Percentiles rank a stretch among this genome's conserved stretches.
Conservation (phyloP, 2,113 vertebrate genomes). For the Glaucidium brasilianum region DNA sequence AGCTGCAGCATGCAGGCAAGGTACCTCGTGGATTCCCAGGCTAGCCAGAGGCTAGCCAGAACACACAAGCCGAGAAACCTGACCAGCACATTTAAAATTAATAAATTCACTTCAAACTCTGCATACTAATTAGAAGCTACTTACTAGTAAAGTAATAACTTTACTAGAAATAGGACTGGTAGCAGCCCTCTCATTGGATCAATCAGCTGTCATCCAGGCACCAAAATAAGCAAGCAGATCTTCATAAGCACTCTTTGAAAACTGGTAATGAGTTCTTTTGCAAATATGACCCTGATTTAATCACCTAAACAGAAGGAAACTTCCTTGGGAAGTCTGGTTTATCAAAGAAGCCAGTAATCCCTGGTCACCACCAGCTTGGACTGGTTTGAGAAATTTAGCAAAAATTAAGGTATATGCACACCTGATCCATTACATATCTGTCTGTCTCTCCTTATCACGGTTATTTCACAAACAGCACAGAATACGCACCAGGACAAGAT, state of each 20-base stretch:
- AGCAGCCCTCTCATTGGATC: not conserved
- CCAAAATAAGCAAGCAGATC: not conserved
- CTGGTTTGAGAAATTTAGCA: not conserved
- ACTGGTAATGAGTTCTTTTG: not conserved
- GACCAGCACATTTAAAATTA: not conserved
- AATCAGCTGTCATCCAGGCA: not conserved
- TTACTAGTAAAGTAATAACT: not conserved
- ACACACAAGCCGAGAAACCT: not conserved
- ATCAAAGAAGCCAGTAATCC: not conserved
- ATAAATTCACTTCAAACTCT: not conserved
- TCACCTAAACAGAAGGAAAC: not conserved
- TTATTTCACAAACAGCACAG: conserved; percentile 51
- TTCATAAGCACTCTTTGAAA: not conserved
- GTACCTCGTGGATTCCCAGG: not conserved
- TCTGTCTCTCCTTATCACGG: conserved; percentile 43
- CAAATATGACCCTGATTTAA: not conserved
- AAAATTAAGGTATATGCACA: not conserved
- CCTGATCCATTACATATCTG: not conserved
- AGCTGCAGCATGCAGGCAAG: not conserved
- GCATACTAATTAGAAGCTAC: not conserved
- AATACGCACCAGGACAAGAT: conserved; percentile 49
- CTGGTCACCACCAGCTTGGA: not conserved
- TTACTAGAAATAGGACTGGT: not conserved
- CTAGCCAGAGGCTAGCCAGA: conserved; percentile 35
- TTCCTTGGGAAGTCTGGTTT: not conserved